These are phyloP conservation scores for Lipophrys pholis DNA, from an alignment of 2,113 vertebrate genomes.

Conservation along the genomic window DNA sequence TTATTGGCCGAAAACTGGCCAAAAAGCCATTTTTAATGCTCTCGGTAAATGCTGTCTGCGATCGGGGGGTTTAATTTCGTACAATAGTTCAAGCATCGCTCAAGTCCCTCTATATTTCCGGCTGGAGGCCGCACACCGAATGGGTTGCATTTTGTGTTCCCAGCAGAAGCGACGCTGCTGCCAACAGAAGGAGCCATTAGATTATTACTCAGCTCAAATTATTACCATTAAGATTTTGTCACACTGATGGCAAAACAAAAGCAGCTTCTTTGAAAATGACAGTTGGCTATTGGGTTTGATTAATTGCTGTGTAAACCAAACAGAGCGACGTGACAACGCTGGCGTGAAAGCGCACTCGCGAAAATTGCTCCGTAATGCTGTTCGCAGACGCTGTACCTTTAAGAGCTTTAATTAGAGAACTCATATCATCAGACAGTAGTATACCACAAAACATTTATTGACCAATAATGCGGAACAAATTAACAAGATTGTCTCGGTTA, in stretches of 20 bases:
- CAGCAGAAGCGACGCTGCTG: background rate
- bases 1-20: conserved; percentile 8
- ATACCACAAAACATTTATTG: background rate
- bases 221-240: conserved; percentile 6
- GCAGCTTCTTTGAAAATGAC: background rate
- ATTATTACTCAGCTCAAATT: background rate
- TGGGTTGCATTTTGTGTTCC: background rate
- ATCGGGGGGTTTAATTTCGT: conserved; percentile 1
- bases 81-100: conserved; percentile 14
- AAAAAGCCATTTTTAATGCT: background rate
- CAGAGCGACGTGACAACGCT: background rate
- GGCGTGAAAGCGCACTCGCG: background rate
- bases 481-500: too few relatives aligned
- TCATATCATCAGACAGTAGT: background rate
- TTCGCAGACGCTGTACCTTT: background rate
- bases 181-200: conserved; percentile 7
- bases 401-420: background rate
- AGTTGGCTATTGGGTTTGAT: background rate
- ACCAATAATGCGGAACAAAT: background rate
- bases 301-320: background rate
- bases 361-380: background rate
- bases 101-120: conserved; percentile 15
- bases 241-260: background rate
- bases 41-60: too few relatives aligned
- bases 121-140: conserved; percentile 10